Base-by-base conservation (phyloP, 92 coral and sea anemone genomes). In the Epizoanthus fatuus region DNA sequence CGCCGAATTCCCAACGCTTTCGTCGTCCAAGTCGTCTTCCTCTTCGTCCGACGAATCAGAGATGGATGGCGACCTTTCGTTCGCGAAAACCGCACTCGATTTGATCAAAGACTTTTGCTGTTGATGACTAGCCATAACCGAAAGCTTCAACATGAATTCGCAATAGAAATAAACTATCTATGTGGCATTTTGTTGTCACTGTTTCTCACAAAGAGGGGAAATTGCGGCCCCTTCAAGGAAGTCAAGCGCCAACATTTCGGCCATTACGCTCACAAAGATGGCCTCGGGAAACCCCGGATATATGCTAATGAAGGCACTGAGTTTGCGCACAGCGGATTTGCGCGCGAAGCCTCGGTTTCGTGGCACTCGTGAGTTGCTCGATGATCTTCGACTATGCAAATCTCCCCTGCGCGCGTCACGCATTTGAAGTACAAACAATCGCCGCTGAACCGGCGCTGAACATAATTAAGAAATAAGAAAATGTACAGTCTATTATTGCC, bases 41-140 rank as follows among this genome's bases (percentile, higher is more conserved):
- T 92, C 99, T 75, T 93, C 98, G 74, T 95, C 99, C 51, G 98
- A 97, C 79, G 99, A 97, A 85, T 97, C 99, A 76, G 99, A 95
- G 79, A 93, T 89, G 89, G 97, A 93, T 77, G 99, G 99, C 90
- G 96, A 95, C 90, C 98, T 92, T 86, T 95, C 95, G 94, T 95
- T 92, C 91, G 92, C 91, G 63, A 94, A 86, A 81, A 92, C 91
- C 91, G 92, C 95, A 92, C 90, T 88, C 20, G 98, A 88, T 81
- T 92, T 95, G 55, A 90, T 79, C 90, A 88, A 82, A 72, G 93
- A 91, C 81, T 84, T 90, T 66, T 91, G 88, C 91, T 92, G 94
- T 72, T 95, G 95, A 79, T 92, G 93, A 49, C 80, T 72, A 90
- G 98, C 89, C 98, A 95, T 95, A 66, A 77, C 82, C 82, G 82